Evolutionary conservation across 1,140 invertebrate species (phyloP), one percentile per base, ranked within the genome.

Genomic region (Drosophila rufa): DNA sequence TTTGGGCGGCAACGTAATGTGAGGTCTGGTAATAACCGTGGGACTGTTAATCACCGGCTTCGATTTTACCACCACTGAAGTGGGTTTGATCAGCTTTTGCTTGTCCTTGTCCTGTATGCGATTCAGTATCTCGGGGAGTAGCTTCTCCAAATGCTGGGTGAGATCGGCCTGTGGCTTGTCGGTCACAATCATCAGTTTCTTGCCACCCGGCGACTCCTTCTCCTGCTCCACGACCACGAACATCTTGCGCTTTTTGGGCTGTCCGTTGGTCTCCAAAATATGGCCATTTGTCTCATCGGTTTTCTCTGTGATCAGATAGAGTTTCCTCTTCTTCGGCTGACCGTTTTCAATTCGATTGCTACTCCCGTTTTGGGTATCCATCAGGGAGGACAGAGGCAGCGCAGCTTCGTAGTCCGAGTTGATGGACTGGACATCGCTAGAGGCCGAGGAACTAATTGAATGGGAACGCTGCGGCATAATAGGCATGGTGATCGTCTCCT

Each of bases 1-100:
- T 68, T 92, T 92, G 33, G 91, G 91, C 60, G 91, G 91, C 71
- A 92, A 56, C 11, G 91, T 92, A 38, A 92, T 91, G 27, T 79
- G 86, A 7, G 82, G 75, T 15, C 75, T 79, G 5, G 65, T 62
- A 1, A 25, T 25, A 56, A 42, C 9, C 5, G 46, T 15, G 8
- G 40, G 36, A 15, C 33, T 82, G 9, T 51, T 68, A 3, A 36
- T 40, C 15, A 50, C 17, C 3, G 46, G 47, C 22, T 71, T 71
- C 7, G 59, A 27, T 27, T 64, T 74, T 2, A 17, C 73, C 58
- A 46, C 50, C 38, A 42, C 17, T 36, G 58, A 33, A 4, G 45
- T 62, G 25, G 61, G 53, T 17, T 71, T 69, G 19, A 36, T 43
- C 30, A 66, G 69, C 3, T 60, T 73, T n/a, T 78, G 79, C 22